Percentiles rank a stretch among this genome's conserved stretches.
phyloP scores from a whole-genome alignment of 2,888 invertebrate species.

The Athetis lepigone region DNA sequence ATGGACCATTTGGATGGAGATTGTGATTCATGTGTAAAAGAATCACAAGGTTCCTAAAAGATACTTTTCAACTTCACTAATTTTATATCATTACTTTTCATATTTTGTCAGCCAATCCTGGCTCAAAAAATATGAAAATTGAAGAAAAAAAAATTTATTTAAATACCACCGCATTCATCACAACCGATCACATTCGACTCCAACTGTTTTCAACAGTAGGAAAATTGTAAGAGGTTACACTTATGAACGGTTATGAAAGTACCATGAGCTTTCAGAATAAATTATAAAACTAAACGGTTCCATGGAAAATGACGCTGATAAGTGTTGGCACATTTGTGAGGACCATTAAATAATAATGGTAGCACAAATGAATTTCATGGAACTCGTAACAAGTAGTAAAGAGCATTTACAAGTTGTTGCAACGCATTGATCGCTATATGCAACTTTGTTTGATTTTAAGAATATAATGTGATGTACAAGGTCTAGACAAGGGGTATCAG shows the following conservation, averaged over 20 bases:
- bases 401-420: slow-evolving; percentile 29
- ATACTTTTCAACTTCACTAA: too few species aligned
- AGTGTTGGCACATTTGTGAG: slow-evolving; percentile 53
- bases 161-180: too few species aligned
- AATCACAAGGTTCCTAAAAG: too few species aligned
- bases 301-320: slow-evolving; percentile 45
- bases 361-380: slow-evolving; percentile 51
- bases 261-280: slow-evolving; percentile 17
- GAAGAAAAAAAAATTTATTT: too few species aligned
- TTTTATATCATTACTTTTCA: too few species aligned
- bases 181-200: neutral
- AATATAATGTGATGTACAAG: too few species aligned
- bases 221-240: neutral
- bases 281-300: slow-evolving; percentile 38
- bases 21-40: too few species aligned
- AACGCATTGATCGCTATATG: slow-evolving; percentile 15
- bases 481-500: too few species aligned
- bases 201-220: neutral
- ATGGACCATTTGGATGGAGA: too few species aligned
- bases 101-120: too few species aligned
- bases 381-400: slow-evolving; percentile 33
- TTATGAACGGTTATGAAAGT: slow-evolving; percentile 12
- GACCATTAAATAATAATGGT: slow-evolving; percentile 38
- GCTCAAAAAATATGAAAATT: too few species aligned
- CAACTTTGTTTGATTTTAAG: slow-evolving; percentile 1